These are phyloP conservation scores for human DNA, from an alignment of 2,113 vertebrate species.

Conservation along the genomic window DNA sequence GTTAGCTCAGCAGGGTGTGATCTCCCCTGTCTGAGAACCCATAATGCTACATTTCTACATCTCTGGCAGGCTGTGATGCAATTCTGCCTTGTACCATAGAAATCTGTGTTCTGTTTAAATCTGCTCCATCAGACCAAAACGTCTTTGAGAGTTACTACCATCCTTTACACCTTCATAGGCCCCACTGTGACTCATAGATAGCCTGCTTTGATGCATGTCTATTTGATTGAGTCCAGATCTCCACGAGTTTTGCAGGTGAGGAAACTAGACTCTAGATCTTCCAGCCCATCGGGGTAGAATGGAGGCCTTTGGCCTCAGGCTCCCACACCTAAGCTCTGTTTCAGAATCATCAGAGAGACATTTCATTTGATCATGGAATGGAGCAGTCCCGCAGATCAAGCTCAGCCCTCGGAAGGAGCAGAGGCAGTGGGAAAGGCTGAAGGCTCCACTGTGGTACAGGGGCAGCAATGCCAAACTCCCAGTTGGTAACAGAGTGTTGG, in stretches of 20 bases:
- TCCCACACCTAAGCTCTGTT: neutral
- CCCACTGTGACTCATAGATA: too few relatives aligned
- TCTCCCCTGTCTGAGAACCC: neutral
- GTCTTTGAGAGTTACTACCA: neutral
- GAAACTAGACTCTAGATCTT: neutral
- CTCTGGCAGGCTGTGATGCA: neutral
- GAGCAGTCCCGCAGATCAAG: neutral
- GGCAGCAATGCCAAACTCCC: neutral
- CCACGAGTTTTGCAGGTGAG: neutral
- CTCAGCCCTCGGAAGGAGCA: neutral
- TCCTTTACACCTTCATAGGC: neutral
- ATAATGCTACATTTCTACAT: neutral
- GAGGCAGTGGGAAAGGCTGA: neutral
- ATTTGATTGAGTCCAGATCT: neutral
- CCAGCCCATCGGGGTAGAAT: neutral
- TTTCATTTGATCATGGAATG: neutral
- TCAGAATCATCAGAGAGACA: neutral
- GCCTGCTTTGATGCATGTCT: neutral
- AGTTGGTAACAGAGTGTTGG: neutral
- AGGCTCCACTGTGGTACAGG: fast-evolving
- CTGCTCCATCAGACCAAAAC: neutral
- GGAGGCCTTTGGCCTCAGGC: neutral
- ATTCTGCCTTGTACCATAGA: neutral
- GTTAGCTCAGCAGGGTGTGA: too few relatives aligned
- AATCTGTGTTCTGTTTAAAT: neutral